A percentile compares a stretch with the other conserved stretches of the same genome.
Evolutionary conservation across 2,888 invertebrate genomes (phyloP).

Genomic region (Heliconius charithonia): DNA sequence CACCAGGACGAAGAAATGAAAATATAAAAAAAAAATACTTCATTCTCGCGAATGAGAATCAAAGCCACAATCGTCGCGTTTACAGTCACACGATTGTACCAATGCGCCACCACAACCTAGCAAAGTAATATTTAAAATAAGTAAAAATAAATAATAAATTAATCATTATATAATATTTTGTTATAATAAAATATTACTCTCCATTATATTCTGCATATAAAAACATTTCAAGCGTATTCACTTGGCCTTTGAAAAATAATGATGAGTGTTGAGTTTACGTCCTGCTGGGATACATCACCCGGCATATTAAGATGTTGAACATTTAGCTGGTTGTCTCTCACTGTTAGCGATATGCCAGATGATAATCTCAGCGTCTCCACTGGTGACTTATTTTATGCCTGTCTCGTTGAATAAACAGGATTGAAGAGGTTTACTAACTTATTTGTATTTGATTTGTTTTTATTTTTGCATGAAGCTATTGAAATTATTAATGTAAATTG

Average conservation of each 20-base stretch:
- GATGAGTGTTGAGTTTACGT: conserved; percentile 68
- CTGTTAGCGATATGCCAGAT: conserved; percentile 69
- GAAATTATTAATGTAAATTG: conserved; percentile 2
- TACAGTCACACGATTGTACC: too few relatives aligned
- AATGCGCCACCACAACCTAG: too few relatives aligned
- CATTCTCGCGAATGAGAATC: too few relatives aligned
- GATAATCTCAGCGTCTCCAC: conserved; percentile 71
- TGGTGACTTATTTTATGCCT: conserved; percentile 78
- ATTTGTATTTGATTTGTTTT: conserved; percentile 35
- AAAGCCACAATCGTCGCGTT: too few relatives aligned
- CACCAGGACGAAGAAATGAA: too few relatives aligned
- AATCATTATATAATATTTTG: too few relatives aligned
- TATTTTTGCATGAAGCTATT: conserved; percentile 4
- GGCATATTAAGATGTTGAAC: conserved; percentile 79
- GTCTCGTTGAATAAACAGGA: conserved; percentile 68
- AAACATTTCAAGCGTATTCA: conserved; percentile 62
- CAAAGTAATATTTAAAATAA: neutral
- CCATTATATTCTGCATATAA: conserved; percentile 4
- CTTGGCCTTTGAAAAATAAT: conserved; percentile 73
- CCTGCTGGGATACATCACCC: conserved; percentile 78
- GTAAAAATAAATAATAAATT: neutral
- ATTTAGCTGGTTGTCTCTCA: conserved; percentile 71
- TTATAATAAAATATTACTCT: neutral
- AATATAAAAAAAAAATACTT: too few relatives aligned
- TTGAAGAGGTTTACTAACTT: conserved; percentile 45